Percentiles rank a stretch among this genome's conserved stretches.
Conservation (phyloP, 2,888 invertebrate genomes). For the Rhorus exstirpatorius region DNA sequence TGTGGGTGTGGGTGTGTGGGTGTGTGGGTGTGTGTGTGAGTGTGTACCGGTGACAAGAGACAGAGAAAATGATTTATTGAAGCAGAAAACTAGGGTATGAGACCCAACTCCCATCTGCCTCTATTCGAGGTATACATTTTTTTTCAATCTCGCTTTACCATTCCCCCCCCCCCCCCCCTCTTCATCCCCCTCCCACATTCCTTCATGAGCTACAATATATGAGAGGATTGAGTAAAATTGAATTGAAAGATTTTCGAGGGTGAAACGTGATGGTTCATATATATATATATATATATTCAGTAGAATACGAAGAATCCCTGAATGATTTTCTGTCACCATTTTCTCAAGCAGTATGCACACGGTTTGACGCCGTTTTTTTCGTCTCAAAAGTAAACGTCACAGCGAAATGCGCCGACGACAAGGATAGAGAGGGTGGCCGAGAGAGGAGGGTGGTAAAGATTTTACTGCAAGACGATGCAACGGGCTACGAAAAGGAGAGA, state of each 20-base stretch:
- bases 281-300: not conserved
- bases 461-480: constrained; percentile 19
- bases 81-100: constrained; percentile 1
- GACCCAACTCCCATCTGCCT: constrained; percentile 11
- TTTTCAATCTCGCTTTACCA: not conserved
- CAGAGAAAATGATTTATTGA: constrained; percentile 49
- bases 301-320: not conserved
- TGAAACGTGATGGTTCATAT: not conserved
- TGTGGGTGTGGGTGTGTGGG: not conserved
- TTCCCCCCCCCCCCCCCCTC: not conserved
- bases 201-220: not conserved
- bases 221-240: constrained; percentile 3
- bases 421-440: not conserved
- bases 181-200: not conserved
- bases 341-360: not conserved
- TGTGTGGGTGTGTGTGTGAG: not conserved
- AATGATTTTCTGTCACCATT: not conserved
- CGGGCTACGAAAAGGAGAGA: not conserved
- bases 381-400: too few species aligned
- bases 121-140: not conserved
- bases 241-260: not conserved
- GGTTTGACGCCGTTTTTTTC: too few species aligned
- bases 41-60: constrained; percentile 10
- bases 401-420: too few species aligned
- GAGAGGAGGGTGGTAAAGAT: not conserved